Percentiles rank a stretch among this genome's conserved stretches.
These are phyloP conservation scores for Fistularia commersonii DNA, from an alignment of 2,797 vertebrate genomes.

Conservation along the genomic window DNA sequence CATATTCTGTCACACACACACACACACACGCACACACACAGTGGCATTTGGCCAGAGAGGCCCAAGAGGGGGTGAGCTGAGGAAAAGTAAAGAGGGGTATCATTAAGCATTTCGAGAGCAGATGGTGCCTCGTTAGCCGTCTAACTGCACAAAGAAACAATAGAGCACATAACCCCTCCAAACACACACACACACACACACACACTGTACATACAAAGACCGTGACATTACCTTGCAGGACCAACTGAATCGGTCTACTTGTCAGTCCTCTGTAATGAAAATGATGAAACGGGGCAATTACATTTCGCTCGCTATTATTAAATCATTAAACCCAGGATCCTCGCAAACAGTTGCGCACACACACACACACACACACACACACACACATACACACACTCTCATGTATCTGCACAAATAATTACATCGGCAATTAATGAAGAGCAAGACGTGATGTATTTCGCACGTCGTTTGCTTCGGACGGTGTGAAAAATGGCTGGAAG, in stretches of 20 bases:
- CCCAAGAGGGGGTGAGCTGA: conserved; percentile 24
- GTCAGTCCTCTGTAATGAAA: no score
- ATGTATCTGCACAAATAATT: conserved; percentile 19
- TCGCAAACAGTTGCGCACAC: no score
- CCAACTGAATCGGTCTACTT: no score
- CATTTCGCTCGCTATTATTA: no score
- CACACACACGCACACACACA: conserved; percentile 12
- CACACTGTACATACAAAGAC: not conserved
- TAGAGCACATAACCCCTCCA: conserved; percentile 29
- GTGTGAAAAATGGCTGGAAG: conserved; percentile 49
- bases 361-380: no score
- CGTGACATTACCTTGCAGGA: not conserved
- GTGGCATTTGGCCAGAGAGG: conserved; percentile 28
- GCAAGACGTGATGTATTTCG: conserved; percentile 25
- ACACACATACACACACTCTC: no score
- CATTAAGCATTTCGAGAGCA: conserved; percentile 72
- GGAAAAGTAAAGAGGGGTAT: conserved; percentile 44
- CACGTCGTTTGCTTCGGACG: conserved; percentile 33
- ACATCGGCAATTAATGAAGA: conserved; percentile 7
- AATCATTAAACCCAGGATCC: no score
- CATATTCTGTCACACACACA: conserved; percentile 7
- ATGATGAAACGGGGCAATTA: no score
- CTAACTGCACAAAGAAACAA: conserved; percentile 47
- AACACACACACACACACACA: conserved; percentile 9
- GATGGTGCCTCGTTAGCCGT: conserved; percentile 68